Base-by-base conservation (phyloP, 2,797 vertebrate genomes). In the Sphenodon punctatus region DNA sequence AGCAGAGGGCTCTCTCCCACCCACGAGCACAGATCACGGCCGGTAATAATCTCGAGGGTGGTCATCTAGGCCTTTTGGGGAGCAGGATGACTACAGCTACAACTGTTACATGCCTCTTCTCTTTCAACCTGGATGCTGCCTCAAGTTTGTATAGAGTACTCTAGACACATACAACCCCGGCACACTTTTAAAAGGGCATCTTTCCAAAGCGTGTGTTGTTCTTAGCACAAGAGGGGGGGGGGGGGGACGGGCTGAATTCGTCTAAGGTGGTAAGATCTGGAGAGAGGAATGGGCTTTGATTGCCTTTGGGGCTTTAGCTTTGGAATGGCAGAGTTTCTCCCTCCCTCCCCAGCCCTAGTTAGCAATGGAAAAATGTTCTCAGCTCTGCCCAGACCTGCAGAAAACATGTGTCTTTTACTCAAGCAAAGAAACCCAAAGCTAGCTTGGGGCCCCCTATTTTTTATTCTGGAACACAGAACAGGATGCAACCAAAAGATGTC, bases 171-270 rank as follows among this genome's bases (percentile, higher is more conserved):
- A n/a, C n/a, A n/a, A n/a, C n/a, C n/a, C n/a, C n/a, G n/a, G n/a
- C n/a, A n/a, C n/a, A 34, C 34, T 34, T 22, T 34, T 23, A 32
- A 20, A 58, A 32, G 36, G 75, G 82, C 88, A 76, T 80, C 48
- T 38, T 82, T 90, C 90, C 87, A 90, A 85, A 87, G n/a, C n/a
- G 56, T 77, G 85, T 75, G 78, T 88, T 87, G 84, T 89, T 80
- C 88, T 72, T 76, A 67, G 68, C 78, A 45, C 5, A 10, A 78
- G 36, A 66, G 74, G 64, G 34, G 10, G 16, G 27, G 6, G 63
- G 43, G 19, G 43, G 13, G 22, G 73, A 41, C 75, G 8, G 2
- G 22, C n/a, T n/a, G n/a, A n/a, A n/a, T n/a, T n/a, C n/a, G n/a
- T n/a, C n/a, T n/a, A n/a, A 15, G 61, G 65, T 60, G 30, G 85